Evolutionary conservation across 1,140 invertebrate species (phyloP).

Genomic region (Ruditapes philippinarum): DNA sequence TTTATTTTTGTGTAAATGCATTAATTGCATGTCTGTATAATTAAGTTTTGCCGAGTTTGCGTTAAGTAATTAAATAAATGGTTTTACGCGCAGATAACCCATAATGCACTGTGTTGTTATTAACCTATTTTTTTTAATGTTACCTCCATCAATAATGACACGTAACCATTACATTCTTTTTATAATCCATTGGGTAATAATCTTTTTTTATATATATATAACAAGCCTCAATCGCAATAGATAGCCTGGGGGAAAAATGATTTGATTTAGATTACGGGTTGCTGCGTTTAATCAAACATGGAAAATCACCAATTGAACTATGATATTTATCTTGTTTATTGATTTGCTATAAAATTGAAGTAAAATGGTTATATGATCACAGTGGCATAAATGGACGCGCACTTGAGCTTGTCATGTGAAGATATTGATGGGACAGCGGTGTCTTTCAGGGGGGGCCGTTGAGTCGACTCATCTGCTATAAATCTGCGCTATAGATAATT

Average conservation of each 20-base stretch:
- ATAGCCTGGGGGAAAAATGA: background rate
- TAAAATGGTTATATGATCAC: constrained; percentile 8
- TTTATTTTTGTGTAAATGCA: no score
- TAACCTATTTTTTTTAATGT: no score
- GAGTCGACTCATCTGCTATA: background rate
- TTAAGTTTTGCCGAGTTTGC: no score
- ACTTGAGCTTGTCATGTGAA: background rate
- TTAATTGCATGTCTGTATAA: no score
- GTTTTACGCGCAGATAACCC: no score
- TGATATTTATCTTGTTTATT: background rate
- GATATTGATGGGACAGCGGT: background rate
- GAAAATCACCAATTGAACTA: constrained; percentile 29
- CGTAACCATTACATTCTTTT: no score
- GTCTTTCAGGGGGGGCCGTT: background rate
- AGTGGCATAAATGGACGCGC: background rate
- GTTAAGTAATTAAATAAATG: no score
- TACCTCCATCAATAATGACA: no score
- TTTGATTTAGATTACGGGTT: constrained; percentile 18
- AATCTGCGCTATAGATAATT: background rate
- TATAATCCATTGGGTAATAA: no score
- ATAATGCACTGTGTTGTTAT: no score
- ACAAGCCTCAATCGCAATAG: background rate
- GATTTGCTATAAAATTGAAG: constrained; percentile 6
- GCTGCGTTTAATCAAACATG: constrained; percentile 23
- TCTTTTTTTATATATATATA: no score